phyloP scores from a whole-genome alignment of 1,140 invertebrate species.

The Coptotermes formosanus region DNA sequence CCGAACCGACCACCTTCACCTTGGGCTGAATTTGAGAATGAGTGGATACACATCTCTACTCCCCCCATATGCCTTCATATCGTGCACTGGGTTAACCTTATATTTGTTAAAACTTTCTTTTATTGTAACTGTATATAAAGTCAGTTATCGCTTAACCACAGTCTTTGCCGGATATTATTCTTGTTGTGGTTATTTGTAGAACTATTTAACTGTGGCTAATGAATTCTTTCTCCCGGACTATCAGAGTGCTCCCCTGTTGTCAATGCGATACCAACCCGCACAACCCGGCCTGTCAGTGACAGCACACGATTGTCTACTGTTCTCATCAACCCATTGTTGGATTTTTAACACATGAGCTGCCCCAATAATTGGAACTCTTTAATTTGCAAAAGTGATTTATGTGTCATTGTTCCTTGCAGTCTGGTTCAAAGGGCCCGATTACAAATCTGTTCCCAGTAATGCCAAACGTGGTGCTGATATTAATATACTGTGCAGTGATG shows the following conservation, averaged over 20 bases:
- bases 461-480: neutral
- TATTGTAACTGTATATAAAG: too few species aligned
- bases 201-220: neutral
- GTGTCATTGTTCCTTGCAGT: neutral
- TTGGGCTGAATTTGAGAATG: too few species aligned
- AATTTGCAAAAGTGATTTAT: constrained; percentile 19
- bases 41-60: too few species aligned
- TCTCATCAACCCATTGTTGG: neutral
- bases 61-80: too few species aligned
- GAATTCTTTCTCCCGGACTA: neutral
- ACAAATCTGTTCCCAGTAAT: neutral
- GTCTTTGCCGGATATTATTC: neutral
- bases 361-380: constrained; percentile 16
- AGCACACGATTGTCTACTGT: neutral
- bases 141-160: neutral
- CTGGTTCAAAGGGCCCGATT: neutral
- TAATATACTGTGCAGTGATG: neutral
- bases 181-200: constrained; percentile 9
- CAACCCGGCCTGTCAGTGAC: neutral
- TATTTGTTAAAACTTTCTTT: too few species aligned
- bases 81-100: too few species aligned
- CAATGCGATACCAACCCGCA: neutral
- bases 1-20: too few species aligned
- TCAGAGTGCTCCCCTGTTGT: neutral
- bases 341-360: constrained; percentile 13